phyloP scores from a whole-genome alignment of 2,888 invertebrate species.

The Gibbula magus region DNA sequence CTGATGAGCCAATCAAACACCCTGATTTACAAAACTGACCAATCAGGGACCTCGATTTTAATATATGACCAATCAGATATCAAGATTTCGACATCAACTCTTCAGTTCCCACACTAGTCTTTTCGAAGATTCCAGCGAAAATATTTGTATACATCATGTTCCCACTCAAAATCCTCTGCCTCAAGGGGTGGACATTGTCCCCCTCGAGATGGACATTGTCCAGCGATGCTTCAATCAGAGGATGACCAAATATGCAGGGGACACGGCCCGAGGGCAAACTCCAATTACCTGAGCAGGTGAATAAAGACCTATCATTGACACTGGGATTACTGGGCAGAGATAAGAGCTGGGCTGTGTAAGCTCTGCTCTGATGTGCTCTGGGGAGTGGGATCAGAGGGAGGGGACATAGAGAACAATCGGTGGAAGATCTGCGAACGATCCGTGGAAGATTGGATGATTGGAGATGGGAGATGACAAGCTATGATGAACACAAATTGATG shows the following conservation, averaged over 20 bases:
- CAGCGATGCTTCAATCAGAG: neutral
- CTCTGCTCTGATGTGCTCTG: too few relatives aligned
- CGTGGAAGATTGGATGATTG: too few relatives aligned
- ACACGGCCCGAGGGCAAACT: neutral
- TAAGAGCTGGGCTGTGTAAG: neutral
- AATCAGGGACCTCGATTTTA: neutral
- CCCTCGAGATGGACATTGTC: neutral
- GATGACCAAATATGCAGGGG: neutral
- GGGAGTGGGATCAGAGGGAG: too few relatives aligned
- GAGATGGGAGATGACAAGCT: too few relatives aligned
- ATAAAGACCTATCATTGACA: constrained; percentile 21
- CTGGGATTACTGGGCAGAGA: neutral
- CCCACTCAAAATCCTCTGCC: neutral
- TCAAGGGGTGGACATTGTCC: neutral
- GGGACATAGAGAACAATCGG: too few relatives aligned
- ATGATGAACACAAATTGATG: too few relatives aligned
- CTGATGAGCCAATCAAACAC: neutral
- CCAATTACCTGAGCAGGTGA: neutral
- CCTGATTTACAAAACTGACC: neutral
- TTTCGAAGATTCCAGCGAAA: neutral
- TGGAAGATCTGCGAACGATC: too few relatives aligned
- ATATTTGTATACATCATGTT: constrained; percentile 14
- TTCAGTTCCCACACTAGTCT: neutral
- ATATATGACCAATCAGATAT: too few relatives aligned
- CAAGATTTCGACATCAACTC: too few relatives aligned